Percentiles rank a stretch among this genome's conserved stretches.
phyloP scores from a whole-genome alignment of 1,140 invertebrate genomes.

The Brachionus plicatilis region DNA sequence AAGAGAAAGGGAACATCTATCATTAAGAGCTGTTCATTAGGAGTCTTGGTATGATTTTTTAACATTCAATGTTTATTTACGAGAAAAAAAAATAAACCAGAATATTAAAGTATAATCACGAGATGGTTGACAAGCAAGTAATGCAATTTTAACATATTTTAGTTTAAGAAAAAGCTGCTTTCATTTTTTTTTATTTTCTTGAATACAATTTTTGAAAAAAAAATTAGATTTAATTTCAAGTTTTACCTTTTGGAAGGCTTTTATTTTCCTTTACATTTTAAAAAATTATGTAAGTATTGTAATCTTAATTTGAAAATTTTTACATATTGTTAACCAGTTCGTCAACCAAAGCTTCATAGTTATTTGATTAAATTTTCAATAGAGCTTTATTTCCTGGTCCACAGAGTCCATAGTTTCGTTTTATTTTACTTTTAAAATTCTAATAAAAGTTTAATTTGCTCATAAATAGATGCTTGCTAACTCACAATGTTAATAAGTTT shows the following conservation, averaged over 20 bases:
- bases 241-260: neutral
- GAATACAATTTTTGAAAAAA: neutral
- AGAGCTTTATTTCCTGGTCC: neutral
- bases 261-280: neutral
- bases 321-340: neutral
- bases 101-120: neutral
- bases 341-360: neutral
- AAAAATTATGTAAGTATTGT: neutral
- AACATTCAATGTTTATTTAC: neutral
- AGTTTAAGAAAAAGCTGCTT: neutral
- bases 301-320: neutral
- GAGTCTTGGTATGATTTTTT: neutral
- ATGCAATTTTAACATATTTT: neutral
- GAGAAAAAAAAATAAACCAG: neutral
- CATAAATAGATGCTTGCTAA: neutral
- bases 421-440: neutral
- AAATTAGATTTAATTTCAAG: neutral
- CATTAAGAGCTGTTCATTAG: neutral
- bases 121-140: neutral
- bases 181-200: neutral
- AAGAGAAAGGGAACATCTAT: neutral
- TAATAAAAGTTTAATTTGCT: neutral
- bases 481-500: neutral
- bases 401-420: neutral
- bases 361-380: neutral